Percentiles rank a stretch among this genome's conserved stretches.
These are phyloP conservation scores for Cyclophora albipunctata DNA, from an alignment of 2,888 invertebrate genomes.

Conservation along the genomic window DNA sequence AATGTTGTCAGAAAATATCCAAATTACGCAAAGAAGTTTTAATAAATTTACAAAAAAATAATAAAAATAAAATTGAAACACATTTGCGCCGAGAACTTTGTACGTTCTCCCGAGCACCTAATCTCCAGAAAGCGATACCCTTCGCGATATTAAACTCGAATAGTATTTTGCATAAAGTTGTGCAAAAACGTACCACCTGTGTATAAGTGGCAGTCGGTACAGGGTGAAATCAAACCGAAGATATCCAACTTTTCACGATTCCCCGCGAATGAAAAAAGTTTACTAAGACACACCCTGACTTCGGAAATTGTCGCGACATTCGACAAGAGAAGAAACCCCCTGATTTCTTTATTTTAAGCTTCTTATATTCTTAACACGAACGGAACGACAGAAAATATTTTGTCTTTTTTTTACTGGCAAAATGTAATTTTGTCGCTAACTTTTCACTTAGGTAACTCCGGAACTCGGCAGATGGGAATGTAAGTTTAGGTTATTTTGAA, in stretches of 20 bases:
- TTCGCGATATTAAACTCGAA: conserved; percentile 37
- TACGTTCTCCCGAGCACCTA: conserved; percentile 25
- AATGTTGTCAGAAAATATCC: too few relatives aligned
- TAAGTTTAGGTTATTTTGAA: conserved; percentile 51
- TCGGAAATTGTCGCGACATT: conserved; percentile 33
- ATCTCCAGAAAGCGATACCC: conserved; percentile 35
- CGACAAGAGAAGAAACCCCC: conserved; percentile 26
- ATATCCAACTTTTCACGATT: conserved; percentile 32
- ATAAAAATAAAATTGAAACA: conserved; percentile 26
- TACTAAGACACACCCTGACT: conserved; percentile 23
- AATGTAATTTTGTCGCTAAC: conserved; percentile 58
- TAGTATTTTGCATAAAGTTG: conserved; percentile 44
- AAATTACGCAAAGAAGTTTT: too few relatives aligned
- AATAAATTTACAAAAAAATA: too few relatives aligned
- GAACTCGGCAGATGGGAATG: conserved; percentile 41
- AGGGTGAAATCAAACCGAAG: conserved; percentile 38
- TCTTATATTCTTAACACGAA: conserved; percentile 58
- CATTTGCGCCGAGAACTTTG: conserved; percentile 14
- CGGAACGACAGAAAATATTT: conserved; percentile 30
- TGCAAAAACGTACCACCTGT: conserved; percentile 43
- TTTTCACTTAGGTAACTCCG: conserved; percentile 55
- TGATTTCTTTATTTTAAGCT: conserved; percentile 58
- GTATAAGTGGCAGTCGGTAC: conserved; percentile 30
- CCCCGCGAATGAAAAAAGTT: conserved; percentile 53
- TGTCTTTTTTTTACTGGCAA: conserved; percentile 33